A percentile compares a stretch with the other conserved stretches of the same genome.
These are phyloP conservation scores for Archips crataeganus DNA, from an alignment of 2,888 invertebrate genomes.

Conservation along the genomic window DNA sequence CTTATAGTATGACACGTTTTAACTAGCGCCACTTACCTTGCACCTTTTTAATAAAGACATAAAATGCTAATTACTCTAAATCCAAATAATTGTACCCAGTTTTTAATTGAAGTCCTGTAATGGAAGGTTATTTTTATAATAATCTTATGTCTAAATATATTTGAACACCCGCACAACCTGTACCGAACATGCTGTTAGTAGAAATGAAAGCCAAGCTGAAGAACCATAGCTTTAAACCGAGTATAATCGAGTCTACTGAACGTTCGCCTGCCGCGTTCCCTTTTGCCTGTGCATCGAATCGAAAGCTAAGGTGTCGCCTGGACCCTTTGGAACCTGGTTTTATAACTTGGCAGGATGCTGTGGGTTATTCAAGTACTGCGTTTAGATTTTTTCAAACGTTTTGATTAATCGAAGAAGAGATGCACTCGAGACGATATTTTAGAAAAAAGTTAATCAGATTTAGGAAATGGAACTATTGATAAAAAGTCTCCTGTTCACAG, in stretches of 20 bases:
- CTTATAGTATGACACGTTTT: background rate
- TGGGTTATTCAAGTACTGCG: slow-evolving; percentile 21
- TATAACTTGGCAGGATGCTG: background rate
- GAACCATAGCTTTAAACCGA: slow-evolving; percentile 29
- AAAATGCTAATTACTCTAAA: background rate
- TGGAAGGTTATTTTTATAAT: background rate
- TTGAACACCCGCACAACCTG: slow-evolving; percentile 71
- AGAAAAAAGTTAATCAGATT: background rate
- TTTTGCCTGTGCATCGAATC: slow-evolving; percentile 14
- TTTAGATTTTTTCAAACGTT: slow-evolving; percentile 13
- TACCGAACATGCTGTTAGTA: slow-evolving; percentile 67
- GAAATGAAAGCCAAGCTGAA: slow-evolving; percentile 28
- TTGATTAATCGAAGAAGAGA: background rate
- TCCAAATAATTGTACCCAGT: background rate
- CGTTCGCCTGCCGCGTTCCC: slow-evolving; percentile 6
- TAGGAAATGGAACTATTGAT: background rate
- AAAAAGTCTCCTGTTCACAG: background rate
- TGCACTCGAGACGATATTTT: background rate
- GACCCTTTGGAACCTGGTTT: background rate
- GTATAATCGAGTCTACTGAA: slow-evolving; percentile 5
- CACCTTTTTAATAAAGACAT: background rate
- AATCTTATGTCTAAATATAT: background rate
- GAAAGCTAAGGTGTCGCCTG: slow-evolving; percentile 20
- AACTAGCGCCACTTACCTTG: background rate
- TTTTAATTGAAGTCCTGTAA: background rate